A percentile compares a stretch with the other conserved stretches of the same genome.
phyloP scores from a whole-genome alignment of 2,797 vertebrate species.

The Hylomyscus alleni region DNA sequence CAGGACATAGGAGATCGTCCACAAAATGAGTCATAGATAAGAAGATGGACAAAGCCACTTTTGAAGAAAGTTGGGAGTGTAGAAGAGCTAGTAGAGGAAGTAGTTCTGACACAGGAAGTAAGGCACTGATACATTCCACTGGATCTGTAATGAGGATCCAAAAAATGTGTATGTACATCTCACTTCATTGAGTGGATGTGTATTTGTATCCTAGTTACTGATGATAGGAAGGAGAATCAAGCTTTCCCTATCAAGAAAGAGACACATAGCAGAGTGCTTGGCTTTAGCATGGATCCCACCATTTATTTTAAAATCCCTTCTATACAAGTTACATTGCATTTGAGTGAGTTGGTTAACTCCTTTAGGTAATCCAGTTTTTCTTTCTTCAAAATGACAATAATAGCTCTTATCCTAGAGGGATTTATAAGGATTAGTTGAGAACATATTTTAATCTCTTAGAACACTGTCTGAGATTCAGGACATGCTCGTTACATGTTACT shows the following conservation, averaged over 20 bases:
- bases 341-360: neutral
- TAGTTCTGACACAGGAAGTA: neutral
- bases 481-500: neutral
- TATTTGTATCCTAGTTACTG: neutral
- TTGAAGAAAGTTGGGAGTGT: neutral
- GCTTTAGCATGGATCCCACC: neutral
- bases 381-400: conserved; percentile 54
- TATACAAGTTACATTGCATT: neutral
- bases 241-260: neutral
- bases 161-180: neutral
- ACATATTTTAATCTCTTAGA: neutral
- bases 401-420: neutral
- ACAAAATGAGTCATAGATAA: neutral
- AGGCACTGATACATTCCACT: neutral
- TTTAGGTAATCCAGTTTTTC: conserved; percentile 40
- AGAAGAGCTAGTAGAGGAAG: neutral
- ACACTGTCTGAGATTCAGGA: neutral
- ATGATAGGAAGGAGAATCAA: neutral
- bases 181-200: neutral
- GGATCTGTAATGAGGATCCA: neutral
- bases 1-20: no score
- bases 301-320: neutral
- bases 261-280: neutral
- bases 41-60: neutral
- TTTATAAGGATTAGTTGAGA: conserved; percentile 29